Percentiles rank a stretch among this genome's conserved stretches.
Evolutionary conservation across 2,113 vertebrate genomes (phyloP).

Genomic region (Oenanthe melanoleuca): DNA sequence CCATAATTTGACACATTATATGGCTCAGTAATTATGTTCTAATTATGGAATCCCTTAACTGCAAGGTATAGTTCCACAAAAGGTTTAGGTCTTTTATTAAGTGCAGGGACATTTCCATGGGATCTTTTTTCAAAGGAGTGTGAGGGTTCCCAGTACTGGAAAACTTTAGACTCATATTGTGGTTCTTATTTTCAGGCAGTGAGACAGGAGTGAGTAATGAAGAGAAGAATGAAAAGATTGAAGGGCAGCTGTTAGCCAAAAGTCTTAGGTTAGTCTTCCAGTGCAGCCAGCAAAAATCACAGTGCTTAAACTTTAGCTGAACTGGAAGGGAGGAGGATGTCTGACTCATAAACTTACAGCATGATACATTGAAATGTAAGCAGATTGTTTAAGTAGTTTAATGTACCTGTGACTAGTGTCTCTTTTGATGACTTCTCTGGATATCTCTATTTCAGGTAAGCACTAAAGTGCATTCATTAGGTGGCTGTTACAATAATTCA

Average conservation of each 20-base stretch:
- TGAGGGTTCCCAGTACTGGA: neutral
- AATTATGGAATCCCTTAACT: slow-evolving; percentile 49
- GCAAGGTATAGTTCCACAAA: slow-evolving; percentile 8
- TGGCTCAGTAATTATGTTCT: slow-evolving; percentile 45
- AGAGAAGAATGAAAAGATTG: neutral
- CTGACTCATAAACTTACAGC: neutral
- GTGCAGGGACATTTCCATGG: neutral
- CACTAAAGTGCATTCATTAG: neutral
- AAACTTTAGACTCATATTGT: neutral
- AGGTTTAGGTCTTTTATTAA: neutral
- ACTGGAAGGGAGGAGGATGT: neutral
- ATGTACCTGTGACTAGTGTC: neutral
- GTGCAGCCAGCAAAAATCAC: neutral
- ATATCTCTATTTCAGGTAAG: neutral
- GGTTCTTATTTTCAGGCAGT: neutral
- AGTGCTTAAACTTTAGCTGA: neutral
- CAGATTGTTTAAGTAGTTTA: neutral
- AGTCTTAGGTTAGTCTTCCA: neutral
- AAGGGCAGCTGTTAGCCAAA: neutral
- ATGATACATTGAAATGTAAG: neutral
- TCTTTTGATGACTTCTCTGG: neutral
- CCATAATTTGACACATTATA: slow-evolving; percentile 47
- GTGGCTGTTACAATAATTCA: neutral
- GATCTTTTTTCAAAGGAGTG: neutral
- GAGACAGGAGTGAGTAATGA: neutral